phyloP scores from a whole-genome alignment of 2,888 invertebrate genomes.

The Augochlorella aurata region DNA sequence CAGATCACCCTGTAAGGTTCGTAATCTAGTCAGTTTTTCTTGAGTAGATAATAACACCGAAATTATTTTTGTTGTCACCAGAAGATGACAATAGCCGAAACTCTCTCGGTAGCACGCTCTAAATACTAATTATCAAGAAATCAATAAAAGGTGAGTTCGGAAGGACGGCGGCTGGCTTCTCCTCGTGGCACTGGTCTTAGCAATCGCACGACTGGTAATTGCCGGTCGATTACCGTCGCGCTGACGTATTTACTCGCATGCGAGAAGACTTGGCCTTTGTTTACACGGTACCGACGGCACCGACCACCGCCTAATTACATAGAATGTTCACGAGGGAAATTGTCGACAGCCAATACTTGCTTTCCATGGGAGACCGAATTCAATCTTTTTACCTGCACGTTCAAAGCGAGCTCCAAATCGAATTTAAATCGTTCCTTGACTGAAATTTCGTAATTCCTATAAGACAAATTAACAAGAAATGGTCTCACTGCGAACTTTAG shows the following conservation, averaged over 20 bases:
- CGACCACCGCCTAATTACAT: slow-evolving; percentile 68
- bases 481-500: neutral
- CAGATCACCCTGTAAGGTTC: too few relatives aligned
- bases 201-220: slow-evolving; percentile 70
- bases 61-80: slow-evolving; percentile 8
- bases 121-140: slow-evolving; percentile 39
- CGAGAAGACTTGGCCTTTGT: slow-evolving; percentile 73
- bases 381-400: slow-evolving; percentile 25
- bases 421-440: neutral
- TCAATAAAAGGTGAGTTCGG: slow-evolving; percentile 37
- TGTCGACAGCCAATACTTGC: slow-evolving; percentile 34
- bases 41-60: neutral
- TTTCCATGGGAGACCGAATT: slow-evolving; percentile 1
- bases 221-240: slow-evolving; percentile 73
- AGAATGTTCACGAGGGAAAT: slow-evolving; percentile 65
- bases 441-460: neutral
- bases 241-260: slow-evolving; percentile 74
- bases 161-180: slow-evolving; percentile 16
- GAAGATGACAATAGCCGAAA: slow-evolving; percentile 4
- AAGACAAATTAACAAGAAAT: neutral
- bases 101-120: neutral
- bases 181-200: slow-evolving; percentile 23
- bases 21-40: too few relatives aligned
- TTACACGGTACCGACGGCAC: slow-evolving; percentile 62
- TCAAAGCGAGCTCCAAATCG: neutral